Base-by-base conservation (phyloP, 2,888 invertebrate genomes). In the Papilio demoleus region DNA sequence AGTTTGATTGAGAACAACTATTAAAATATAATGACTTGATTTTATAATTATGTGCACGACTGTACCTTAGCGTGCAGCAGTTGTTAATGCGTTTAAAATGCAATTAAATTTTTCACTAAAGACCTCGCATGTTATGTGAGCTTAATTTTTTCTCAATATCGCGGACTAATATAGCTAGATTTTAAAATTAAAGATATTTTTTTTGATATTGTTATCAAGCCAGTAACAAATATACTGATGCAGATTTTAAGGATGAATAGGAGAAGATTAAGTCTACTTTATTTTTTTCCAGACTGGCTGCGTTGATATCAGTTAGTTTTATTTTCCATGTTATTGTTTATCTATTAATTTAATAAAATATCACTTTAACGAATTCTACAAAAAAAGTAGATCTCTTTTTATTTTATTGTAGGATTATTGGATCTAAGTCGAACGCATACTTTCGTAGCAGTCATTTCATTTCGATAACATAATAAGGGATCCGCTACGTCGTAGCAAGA, bases 371-470 rank as follows among this genome's bases (percentile, higher is more conserved):
- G n/a, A n/a, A n/a, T n/a, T n/a, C n/a, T n/a, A n/a, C n/a, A n/a
- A n/a, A n/a, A n/a, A n/a, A n/a, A n/a, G n/a, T n/a, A n/a, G 1
- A 5, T 17, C 8, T 9, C 42, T 45, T 12, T 47, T 8, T 22
- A 12, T 24, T 12, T 17, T 0, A 24, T 47, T 47, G 24, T 47
- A 14, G 4, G 22, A 45, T 58, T 42, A 19, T 45, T 58, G 19
- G 58, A 24, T 22, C n/a, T n/a, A n/a, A 47, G 59, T 47, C 59
- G 58, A 58, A 45, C 58, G 31, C 17, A 65, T 45, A 45, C 40
- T 65, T 24, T 24, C 34, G 22, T 58, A 45, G 42, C n/a, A 24
- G n/a, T 24, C 56, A 9, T 66, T 59, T 66, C 59, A 47, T 59
- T 47, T 59, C 65, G 36, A 66, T 59, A 66, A 59, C 9, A 59